Percentiles rank a stretch among this genome's conserved stretches.
phyloP scores from a whole-genome alignment of 2,113 vertebrate species.

The Haplochromis burtoni region DNA sequence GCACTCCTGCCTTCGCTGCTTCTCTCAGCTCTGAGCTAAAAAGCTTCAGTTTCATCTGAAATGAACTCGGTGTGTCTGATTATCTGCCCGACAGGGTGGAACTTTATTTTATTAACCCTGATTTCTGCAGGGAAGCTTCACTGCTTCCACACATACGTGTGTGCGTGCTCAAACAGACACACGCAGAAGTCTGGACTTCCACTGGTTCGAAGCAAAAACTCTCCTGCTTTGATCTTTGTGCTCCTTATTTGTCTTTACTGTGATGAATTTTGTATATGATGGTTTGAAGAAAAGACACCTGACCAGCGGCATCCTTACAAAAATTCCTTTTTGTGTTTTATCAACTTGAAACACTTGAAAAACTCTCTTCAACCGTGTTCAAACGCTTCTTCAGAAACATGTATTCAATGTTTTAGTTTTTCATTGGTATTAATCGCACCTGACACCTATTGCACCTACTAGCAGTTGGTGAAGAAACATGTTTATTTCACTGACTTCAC shows the following conservation, averaged over 20 bases:
- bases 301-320: background rate
- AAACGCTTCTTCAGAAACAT: background rate
- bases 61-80: constrained; percentile 24
- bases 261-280: background rate
- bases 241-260: background rate
- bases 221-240: background rate
- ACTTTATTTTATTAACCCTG: constrained; percentile 45
- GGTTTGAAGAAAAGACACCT: background rate
- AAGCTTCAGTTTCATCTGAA: constrained; percentile 1
- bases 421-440: background rate
- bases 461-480: background rate
- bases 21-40: background rate
- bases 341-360: background rate
- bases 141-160: background rate
- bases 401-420: background rate
- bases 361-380: background rate
- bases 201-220: background rate
- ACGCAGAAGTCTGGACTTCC: background rate
- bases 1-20: background rate
- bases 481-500: background rate
- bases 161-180: background rate
- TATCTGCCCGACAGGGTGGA: constrained; percentile 31
- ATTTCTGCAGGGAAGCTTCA: constrained; percentile 41
- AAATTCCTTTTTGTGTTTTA: background rate
- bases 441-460: background rate